Conservation (phyloP, 2,888 invertebrate genomes). For the Melitaea athalia region DNA sequence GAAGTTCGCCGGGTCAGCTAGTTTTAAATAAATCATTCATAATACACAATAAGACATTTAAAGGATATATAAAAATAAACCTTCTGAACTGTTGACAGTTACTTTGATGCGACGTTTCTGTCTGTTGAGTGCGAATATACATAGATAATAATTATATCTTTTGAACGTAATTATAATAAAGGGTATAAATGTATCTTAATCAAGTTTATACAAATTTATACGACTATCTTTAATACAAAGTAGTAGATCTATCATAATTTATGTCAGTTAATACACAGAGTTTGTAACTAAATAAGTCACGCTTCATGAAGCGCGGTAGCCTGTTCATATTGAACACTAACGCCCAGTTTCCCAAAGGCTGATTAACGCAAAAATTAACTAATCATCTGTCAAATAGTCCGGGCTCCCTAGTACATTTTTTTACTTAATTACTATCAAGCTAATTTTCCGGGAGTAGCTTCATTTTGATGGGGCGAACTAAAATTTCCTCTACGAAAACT, state of each 20-base stretch:
- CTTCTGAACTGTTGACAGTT: conserved; percentile 22
- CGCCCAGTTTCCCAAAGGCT: too few relatives aligned
- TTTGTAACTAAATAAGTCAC: conserved; percentile 23
- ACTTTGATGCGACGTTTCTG: conserved; percentile 31
- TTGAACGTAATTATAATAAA: neutral
- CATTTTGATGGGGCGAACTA: too few relatives aligned
- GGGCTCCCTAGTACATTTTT: too few relatives aligned
- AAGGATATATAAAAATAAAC: conserved; percentile 22
- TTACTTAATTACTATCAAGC: too few relatives aligned
- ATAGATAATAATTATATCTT: too few relatives aligned
- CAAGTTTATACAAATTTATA: neutral
- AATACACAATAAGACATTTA: neutral
- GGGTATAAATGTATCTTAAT: neutral
- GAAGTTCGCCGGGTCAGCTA: too few relatives aligned
- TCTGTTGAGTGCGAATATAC: conserved; percentile 27
- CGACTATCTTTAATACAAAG: neutral
- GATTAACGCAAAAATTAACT: too few relatives aligned
- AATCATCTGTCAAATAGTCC: too few relatives aligned
- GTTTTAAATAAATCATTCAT: too few relatives aligned
- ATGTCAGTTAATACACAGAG: conserved; percentile 15
- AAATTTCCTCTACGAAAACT: too few relatives aligned
- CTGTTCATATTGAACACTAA: conserved; percentile 12
- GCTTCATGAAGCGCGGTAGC: conserved; percentile 19
- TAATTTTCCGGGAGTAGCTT: too few relatives aligned
- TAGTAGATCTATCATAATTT: conserved; percentile 8